Percentiles rank a stretch among this genome's conserved stretches.
These are phyloP conservation scores for Umimayanthus chanpuru DNA, from an alignment of 92 coral and sea anemone species.

Conservation along the genomic window DNA sequence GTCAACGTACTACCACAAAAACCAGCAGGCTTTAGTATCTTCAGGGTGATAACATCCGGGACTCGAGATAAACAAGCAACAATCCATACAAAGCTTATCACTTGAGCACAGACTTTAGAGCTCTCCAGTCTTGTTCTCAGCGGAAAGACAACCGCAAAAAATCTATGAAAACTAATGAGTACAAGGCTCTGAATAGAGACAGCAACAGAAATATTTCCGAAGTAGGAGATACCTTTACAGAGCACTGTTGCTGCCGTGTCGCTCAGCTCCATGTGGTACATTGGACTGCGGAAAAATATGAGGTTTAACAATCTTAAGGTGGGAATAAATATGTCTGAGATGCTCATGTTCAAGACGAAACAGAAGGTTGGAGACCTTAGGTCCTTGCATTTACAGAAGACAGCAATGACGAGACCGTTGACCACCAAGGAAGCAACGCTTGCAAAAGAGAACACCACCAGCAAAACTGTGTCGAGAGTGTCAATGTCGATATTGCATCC, in stretches of 20 bases:
- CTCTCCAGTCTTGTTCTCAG: not conserved
- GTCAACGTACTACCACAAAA: not conserved
- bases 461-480: not conserved
- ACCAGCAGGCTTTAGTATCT: not conserved
- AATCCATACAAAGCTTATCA: not conserved
- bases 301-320: not conserved
- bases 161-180: slow-evolving; percentile 19
- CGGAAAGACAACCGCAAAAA: slow-evolving; percentile 20
- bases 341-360: slow-evolving; percentile 34
- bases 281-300: slow-evolving; percentile 3
- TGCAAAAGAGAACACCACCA: not conserved
- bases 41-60: not conserved
- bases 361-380: slow-evolving; percentile 27
- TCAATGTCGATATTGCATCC: not conserved
- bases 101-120: not conserved
- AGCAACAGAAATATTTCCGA: slow-evolving; percentile 19
- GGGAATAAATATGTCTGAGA: slow-evolving; percentile 29
- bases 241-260: not conserved
- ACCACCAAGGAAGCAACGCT: slow-evolving; percentile 10
- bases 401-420: slow-evolving; percentile 21
- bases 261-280: slow-evolving; percentile 10
- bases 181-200: slow-evolving; percentile 30
- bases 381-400: slow-evolving; percentile 23
- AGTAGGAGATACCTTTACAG: slow-evolving; percentile 12
- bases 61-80: not conserved